Base-by-base conservation (phyloP, 2,797 vertebrate species). In the Sebastes diaconus region DNA sequence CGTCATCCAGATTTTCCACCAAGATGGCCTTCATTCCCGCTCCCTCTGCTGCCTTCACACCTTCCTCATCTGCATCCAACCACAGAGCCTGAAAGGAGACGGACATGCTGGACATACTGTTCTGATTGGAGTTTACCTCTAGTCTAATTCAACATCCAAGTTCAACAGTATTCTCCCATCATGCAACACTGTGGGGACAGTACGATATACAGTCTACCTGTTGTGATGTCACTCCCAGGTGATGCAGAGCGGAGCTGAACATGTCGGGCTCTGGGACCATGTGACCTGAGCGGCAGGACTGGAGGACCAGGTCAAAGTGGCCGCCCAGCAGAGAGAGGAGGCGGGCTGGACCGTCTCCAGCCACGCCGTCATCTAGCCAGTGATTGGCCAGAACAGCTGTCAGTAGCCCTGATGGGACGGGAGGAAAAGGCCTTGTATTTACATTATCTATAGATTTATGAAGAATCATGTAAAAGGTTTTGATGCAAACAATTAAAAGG, bases 311-410 rank as follows among this genome's bases (percentile, higher is more conserved):
- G 83, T 97, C 95, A 3, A 98, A 98, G 75, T 94, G 93, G 0
- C 75, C 76, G 0, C 50, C 90, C 68, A 98, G 90, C 2, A 92
- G 67, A 13, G 80, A 81, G 58, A 97, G 81, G 16, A 95, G 66
- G 3, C 73, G 78, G 42, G 95, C 96, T 0, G 82, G 55, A 8
- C 6, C 25, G 2, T 86, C 84, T 57, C 95, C 86, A 36, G 85
- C 22, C 0, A 73, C 3, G 0, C 90, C 82, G 86, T 98, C 97
- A 0, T 97, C 96, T 5, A 97, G 84, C 96, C 97, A 97, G 89
- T 93, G 95, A 85, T 98, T 97, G 86, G 95, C 96, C 77, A 98
- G 84, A 59, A 98, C 87, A 0, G 96, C 94, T 0, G 96, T 97
- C 73, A 87, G 88, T 24, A 96, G 89, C 2, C 97, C 97, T 98